Evolutionary conservation across 2,888 invertebrate genomes (phyloP), one percentile per base, ranked within the genome.

Genomic region (Limnephilus rhombicus): DNA sequence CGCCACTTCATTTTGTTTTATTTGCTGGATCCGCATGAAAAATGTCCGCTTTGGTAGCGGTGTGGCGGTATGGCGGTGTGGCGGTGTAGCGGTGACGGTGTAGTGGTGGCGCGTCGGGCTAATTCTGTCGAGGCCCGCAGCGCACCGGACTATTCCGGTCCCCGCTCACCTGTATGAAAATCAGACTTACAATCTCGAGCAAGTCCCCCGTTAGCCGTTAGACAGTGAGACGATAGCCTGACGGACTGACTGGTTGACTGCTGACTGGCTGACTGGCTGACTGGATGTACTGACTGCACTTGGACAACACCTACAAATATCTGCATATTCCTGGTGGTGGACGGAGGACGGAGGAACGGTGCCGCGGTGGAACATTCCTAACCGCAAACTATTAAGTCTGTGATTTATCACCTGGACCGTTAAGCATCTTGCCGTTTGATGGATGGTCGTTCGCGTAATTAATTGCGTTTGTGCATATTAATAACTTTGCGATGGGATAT

Each of bases 131-230:
- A 24, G 68, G 68, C 24, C 24, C 68, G 18, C 4, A 24, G 12
- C 41, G 4, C 37, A 18, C 85, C 85, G 85, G 45, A 41, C 85
- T 92, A 92, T 92, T 92, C 88, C 90, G 18, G 92, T 85, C 81
- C 80, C 18, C 45, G 83, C 87, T 92, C 88, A 92, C 92, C 92
- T 92, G 92, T 68, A 9, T 68, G 68, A 68, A 68, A 24, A 24
- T 68, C 68, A 24, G 68, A 68, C 24, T 68, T n/a, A n/a, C 68
- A 68, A 24, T 68, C 9, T 68, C 68, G 9, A 68, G 24, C 68
- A 68, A 68, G 9, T 53, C 18, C 53, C 53, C 53, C 18, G 53
- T 53, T 53, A 53, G 53, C 53, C 18, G 53, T 53, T 53, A 53
- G 53, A 53, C 53, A 18, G 53, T 18, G 53, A 53, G 18, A 53